A percentile compares a stretch with the other conserved stretches of the same genome.
phyloP scores from a whole-genome alignment of 2,888 invertebrate species.

The Sphaerophoria taeniata region DNA sequence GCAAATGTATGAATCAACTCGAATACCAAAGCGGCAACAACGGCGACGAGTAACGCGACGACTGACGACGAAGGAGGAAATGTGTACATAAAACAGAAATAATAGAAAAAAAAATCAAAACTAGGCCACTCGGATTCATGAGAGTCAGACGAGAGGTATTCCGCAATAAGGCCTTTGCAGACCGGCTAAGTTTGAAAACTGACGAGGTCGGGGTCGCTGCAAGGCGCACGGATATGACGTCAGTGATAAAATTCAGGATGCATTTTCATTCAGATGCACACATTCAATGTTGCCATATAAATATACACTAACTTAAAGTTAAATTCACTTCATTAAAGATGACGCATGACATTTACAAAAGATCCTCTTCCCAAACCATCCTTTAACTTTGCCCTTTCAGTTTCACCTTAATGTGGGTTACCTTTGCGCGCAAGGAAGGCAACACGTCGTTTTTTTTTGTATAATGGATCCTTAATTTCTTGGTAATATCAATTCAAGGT shows the following conservation, averaged over 20 bases:
- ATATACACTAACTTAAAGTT: too few species aligned
- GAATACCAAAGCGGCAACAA: not conserved
- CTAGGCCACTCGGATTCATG: slow-evolving; percentile 60
- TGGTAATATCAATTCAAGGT: not conserved
- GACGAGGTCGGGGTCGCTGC: slow-evolving; percentile 60
- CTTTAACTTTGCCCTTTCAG: too few species aligned
- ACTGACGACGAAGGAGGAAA: not conserved
- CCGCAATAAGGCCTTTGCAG: slow-evolving; percentile 62
- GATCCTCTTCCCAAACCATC: not conserved
- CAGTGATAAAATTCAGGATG: slow-evolving; percentile 61
- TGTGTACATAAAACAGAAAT: slow-evolving; percentile 27
- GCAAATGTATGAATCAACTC: slow-evolving; percentile 27
- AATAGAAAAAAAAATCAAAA: slow-evolving; percentile 26
- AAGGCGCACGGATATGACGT: slow-evolving; percentile 66
- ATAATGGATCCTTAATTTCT: slow-evolving; percentile 25
- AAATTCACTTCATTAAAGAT: slow-evolving; percentile 31
- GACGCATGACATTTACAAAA: slow-evolving; percentile 54
- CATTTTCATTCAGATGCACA: slow-evolving; percentile 66
- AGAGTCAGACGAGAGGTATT: slow-evolving; percentile 38
- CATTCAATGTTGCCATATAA: slow-evolving; percentile 33
- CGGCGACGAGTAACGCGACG: not conserved
- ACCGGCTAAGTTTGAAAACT: slow-evolving; percentile 47
- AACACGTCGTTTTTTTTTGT: not conserved
- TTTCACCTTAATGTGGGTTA: not conserved
- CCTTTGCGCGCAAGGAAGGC: not conserved